A percentile compares a stretch with the other conserved stretches of the same genome.
These are phyloP conservation scores for Illadopsis cleaveri DNA, from an alignment of 2,113 vertebrate genomes.

Conservation along the genomic window DNA sequence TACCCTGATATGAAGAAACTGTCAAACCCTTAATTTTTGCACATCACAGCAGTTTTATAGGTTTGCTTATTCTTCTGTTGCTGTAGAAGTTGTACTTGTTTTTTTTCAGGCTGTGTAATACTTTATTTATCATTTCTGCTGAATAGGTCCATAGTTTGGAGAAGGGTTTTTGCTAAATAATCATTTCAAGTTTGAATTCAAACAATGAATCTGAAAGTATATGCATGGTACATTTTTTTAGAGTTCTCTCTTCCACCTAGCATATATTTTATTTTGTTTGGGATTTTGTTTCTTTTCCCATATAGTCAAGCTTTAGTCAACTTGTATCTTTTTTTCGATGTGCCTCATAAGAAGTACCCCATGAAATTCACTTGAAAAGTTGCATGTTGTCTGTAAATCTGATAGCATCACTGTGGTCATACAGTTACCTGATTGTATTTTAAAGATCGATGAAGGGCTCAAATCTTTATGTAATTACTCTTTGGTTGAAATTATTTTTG, in stretches of 20 bases:
- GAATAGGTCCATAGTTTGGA: conserved; percentile 65
- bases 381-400: conserved; percentile 60
- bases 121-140: conserved; percentile 65
- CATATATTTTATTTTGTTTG: not conserved
- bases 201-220: conserved; percentile 51
- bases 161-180: conserved; percentile 31
- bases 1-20: not conserved
- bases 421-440: not conserved
- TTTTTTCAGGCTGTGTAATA: not conserved
- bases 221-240: conserved; percentile 54
- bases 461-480: not conserved
- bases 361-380: conserved; percentile 23
- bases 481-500: not conserved
- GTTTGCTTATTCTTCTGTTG: not conserved
- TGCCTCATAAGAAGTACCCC: conserved; percentile 16
- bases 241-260: not conserved
- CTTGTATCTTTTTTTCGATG: conserved; percentile 8
- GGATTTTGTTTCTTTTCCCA: conserved; percentile 7
- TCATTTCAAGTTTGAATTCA: conserved; percentile 53
- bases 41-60: not conserved
- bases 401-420: not conserved
- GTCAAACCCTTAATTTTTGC: not conserved
- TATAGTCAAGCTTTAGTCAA: conserved; percentile 39
- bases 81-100: not conserved
- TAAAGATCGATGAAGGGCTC: not conserved